Base-by-base conservation (phyloP, 2,113 vertebrate species). In the Mastomys coucha region DNA sequence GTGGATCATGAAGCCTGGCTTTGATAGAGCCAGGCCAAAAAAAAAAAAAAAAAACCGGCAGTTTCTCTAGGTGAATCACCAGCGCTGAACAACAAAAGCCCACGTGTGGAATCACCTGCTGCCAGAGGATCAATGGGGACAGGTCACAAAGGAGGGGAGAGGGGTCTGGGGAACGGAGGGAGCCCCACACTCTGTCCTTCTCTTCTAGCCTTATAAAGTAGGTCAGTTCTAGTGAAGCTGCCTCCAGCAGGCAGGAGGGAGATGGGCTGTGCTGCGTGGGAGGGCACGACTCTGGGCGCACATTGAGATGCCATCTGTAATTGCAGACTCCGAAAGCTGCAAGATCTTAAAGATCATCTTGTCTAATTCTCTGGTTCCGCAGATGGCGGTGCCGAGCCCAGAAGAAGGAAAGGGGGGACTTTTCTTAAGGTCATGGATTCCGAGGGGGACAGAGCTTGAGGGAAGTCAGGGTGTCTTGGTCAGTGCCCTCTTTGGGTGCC, bases 301-400 rank as follows among this genome's bases (percentile, higher is more conserved):
- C 94, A 93, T 97, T 95, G 97, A 91, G 92, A 93, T 88, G 95
- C 97, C 97, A 98, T 97, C 97, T 98, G 97, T 97, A 97, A 95
- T 67, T 39, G 53, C 88, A 95, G 97, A 93, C n/a, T 82, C 75
- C 45, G 31, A 22, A 92, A 95, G 92, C 87, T 89, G 87, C 31
- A 7, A 89, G 95, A 97, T 95, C 85, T 96, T 92, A 77, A 92
- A 93, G 96, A 96, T 85, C 93, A 72, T 96, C 84, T 84, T 85
- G 89, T 94, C 89, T 97, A 84, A 94, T 84, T 94, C 69, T 76
- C 88, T 96, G 31, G 2, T 91, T 78, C 94, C 93, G 77, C 96
- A 94, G 92, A 96, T 90, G 86, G 92, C 9, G 65, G 81, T 63
- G 95, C 85, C 81, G 90, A 85, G 67, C 92, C 92, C 51, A 76